Percentiles rank a stretch among this genome's conserved stretches.
Evolutionary conservation across 2,113 vertebrate genomes (phyloP).

Genomic region (Etia nguti): DNA sequence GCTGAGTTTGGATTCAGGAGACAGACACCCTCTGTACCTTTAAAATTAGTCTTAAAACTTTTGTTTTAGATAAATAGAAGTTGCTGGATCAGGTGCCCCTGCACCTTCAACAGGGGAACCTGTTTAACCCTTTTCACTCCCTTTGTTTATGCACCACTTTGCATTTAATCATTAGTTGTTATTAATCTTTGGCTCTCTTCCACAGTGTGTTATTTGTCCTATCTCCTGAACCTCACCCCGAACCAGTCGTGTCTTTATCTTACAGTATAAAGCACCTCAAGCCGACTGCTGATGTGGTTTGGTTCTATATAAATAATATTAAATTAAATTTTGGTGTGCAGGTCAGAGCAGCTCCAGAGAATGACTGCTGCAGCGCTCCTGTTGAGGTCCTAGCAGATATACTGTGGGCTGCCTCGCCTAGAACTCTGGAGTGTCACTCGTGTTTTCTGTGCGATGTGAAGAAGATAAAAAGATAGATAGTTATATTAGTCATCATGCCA

Average conservation of each 20-base stretch:
- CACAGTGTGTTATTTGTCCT: background rate
- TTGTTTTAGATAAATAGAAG: background rate
- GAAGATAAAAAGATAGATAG: background rate
- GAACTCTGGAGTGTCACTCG: background rate
- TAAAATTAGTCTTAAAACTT: background rate
- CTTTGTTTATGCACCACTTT: background rate
- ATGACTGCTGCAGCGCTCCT: background rate
- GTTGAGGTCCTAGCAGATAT: background rate
- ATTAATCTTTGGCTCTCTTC: background rate
- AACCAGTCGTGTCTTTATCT: background rate
- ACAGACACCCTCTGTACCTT: background rate
- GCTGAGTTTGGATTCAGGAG: background rate
- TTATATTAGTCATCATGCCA: background rate
- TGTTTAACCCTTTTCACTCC: background rate
- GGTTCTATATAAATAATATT: background rate
- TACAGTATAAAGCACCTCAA: background rate
- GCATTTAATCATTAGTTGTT: background rate
- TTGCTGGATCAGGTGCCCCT: background rate
- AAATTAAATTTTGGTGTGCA: background rate
- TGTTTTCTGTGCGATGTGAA: background rate
- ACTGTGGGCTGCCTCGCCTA: background rate
- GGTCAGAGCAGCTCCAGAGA: background rate
- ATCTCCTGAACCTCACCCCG: background rate
- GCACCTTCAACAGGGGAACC: no score
- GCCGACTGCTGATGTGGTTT: background rate